A percentile compares a stretch with the other conserved stretches of the same genome.
These are phyloP conservation scores for Camponotus fellah DNA, from an alignment of 2,888 invertebrate species.

Conservation along the genomic window DNA sequence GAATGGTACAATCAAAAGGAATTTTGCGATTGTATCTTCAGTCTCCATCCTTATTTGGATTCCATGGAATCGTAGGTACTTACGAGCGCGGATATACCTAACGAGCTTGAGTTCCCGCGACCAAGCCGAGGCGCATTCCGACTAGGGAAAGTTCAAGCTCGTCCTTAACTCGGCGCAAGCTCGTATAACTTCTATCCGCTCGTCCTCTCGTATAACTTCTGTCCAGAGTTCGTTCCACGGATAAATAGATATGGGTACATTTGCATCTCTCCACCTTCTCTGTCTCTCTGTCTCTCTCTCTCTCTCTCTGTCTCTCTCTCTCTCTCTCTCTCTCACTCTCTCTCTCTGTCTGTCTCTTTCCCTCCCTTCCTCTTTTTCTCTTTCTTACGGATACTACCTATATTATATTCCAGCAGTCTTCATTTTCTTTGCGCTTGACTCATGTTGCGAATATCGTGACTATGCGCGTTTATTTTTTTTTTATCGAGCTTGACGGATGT, in stretches of 20 bases:
- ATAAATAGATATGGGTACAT: conserved; percentile 56
- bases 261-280: conserved; percentile 40
- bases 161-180: conserved; percentile 63
- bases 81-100: conserved; percentile 57
- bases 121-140: conserved; percentile 50
- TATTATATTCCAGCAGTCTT: conserved; percentile 33
- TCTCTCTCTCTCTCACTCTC: conserved; percentile 19
- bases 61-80: conserved; percentile 57
- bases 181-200: conserved; percentile 56
- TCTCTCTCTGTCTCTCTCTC: not conserved
- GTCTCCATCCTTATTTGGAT: conserved; percentile 55
- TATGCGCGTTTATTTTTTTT: conserved; percentile 14
- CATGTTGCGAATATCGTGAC: not conserved
- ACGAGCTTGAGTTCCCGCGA: conserved; percentile 44
- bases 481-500: conserved; percentile 7
- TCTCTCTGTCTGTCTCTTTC: too few relatives aligned
- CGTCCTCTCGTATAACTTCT: conserved; percentile 59
- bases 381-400: conserved; percentile 19
- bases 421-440: conserved; percentile 10
- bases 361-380: not conserved
- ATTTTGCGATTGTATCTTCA: conserved; percentile 50
- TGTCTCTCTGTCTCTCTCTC: not conserved
- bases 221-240: conserved; percentile 56
- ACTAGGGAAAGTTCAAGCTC: conserved; percentile 60
- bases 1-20: conserved; percentile 37